Base-by-base conservation (phyloP, 1,140 invertebrate species). In the Epicauta chinensis region DNA sequence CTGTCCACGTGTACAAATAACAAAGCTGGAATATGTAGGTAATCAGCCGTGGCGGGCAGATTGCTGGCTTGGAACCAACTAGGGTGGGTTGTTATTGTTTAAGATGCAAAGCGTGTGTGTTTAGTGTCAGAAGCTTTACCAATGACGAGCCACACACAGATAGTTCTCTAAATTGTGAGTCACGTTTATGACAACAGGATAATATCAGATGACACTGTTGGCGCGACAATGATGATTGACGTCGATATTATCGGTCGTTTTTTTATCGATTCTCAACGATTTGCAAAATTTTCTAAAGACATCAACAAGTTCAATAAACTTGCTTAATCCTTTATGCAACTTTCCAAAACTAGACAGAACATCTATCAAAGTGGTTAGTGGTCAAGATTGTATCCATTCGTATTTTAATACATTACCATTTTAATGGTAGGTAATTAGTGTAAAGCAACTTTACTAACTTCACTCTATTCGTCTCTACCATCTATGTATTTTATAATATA, bases 361-460 rank as follows among this genome's bases (percentile, higher is more conserved):
- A 47, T 47, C 38, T 47, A 47, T 47, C 45, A 47, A 16, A 47
- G 23, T 23, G 23, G 23, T 23, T 23, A 23, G 23, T 23, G 23
- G 23, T 23, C 23, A 23, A 23, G 23, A 23, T 7, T 23, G 7
- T 23, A 7, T 23, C 23, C 23, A 23, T 23, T 23, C 23, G 4
- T 23, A 23, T 23, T 23, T 23, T 23, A 23, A 23, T 44, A 35
- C 40, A 55, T 55, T 55, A 55, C 35, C 53, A 55, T 50, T 51
- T 55, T 55, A 47, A 55, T 55, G 53, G 39, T 39, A 44, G 53
- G 44, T 55, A 55, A 55, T 55, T 55, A 55, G 46, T 55, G 43
- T 55, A 55, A 39, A 51, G 41, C 44, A 55, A 55, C 45, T 47
- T 44, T 51, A 55, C 23, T 7, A 23, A 23, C 23, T 5, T 7